Conservation (phyloP, 2,888 invertebrate species). For the Dinocampus coccinellae region DNA sequence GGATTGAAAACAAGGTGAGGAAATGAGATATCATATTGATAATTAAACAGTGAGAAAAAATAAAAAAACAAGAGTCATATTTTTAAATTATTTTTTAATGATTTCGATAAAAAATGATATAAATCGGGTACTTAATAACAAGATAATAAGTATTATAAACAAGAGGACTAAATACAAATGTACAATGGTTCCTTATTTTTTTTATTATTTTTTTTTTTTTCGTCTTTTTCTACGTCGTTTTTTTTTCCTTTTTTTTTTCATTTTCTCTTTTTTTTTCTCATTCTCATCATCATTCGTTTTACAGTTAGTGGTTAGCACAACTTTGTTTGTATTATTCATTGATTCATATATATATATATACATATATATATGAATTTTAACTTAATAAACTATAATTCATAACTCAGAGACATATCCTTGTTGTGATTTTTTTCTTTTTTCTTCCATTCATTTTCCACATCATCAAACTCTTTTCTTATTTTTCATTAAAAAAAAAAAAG, state of each 20-base stretch:
- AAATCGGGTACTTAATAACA: constrained; percentile 70
- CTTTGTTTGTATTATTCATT: constrained; percentile 58
- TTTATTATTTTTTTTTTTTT: constrained; percentile 4
- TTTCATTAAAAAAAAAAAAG: constrained; percentile 5
- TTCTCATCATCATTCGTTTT: constrained; percentile 42
- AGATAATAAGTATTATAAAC: constrained; percentile 70
- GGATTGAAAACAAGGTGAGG: no score
- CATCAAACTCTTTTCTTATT: constrained; percentile 36
- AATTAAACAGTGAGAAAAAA: no score
- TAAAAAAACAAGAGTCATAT: constrained; percentile 49
- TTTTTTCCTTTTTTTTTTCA: constrained; percentile 21
- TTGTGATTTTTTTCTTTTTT: no score
- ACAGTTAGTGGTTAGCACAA: constrained; percentile 66
- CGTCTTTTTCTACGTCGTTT: no score
- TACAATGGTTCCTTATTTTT: constrained; percentile 58
- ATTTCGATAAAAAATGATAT: constrained; percentile 70
- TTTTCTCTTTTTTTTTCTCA: not conserved
- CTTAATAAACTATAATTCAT: constrained; percentile 64
- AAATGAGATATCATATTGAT: not conserved
- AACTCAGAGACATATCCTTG: constrained; percentile 60
- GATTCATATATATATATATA: no score
- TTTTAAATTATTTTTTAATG: constrained; percentile 70
- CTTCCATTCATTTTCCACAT: no score
- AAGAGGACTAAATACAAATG: constrained; percentile 70
- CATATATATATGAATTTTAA: constrained; percentile 60